Evolutionary conservation across 2,888 invertebrate genomes (phyloP), one percentile per base, ranked within the genome.

Genomic region (Stomorhina lunata): DNA sequence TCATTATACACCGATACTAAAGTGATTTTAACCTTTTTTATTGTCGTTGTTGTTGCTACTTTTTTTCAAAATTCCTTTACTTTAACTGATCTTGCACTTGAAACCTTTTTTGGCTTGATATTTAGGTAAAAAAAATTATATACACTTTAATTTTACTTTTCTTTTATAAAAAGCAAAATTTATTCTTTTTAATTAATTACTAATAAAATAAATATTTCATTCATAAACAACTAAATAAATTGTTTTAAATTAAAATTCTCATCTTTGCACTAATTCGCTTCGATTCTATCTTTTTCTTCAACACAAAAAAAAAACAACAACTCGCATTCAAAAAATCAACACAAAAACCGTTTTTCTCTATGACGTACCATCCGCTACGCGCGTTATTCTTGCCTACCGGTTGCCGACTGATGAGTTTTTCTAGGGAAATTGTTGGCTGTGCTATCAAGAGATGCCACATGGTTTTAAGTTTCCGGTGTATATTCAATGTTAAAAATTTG

Each of bases 361-460:
- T 34, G 25, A 45, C 57, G 10, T 12, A 27, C 25, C 10, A 40
- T 72, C 76, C 83, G 76, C 69, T 77, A 65, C 71, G 57, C 72
- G 68, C 82, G 17, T 77, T 78, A 66, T 71, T 83, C 80, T 66
- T 75, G 66, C 81, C 79, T 81, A 80, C 83, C 84, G 83, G 83
- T 72, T 79, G 76, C 80, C 75, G 81, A 84, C 85, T 84, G 85
- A 83, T 4, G 59, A 75, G 68, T 61, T 69, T 57, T 75, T 69
- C 50, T 65, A 55, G 50, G 27, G 50, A 75, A 72, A 75, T 73
- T 55, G 40, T 34, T 22, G 29, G 2, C 27, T 32, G 32, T 12
- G 6, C 4, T 1, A 1, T 43, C 15, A 17, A 65, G 27, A 43
- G 71, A 20, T 72, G 59, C 81, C 81, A 76, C 37, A 72, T 25